Evolutionary conservation across 2,797 vertebrate species (phyloP).

Genomic region (Manis javanica): DNA sequence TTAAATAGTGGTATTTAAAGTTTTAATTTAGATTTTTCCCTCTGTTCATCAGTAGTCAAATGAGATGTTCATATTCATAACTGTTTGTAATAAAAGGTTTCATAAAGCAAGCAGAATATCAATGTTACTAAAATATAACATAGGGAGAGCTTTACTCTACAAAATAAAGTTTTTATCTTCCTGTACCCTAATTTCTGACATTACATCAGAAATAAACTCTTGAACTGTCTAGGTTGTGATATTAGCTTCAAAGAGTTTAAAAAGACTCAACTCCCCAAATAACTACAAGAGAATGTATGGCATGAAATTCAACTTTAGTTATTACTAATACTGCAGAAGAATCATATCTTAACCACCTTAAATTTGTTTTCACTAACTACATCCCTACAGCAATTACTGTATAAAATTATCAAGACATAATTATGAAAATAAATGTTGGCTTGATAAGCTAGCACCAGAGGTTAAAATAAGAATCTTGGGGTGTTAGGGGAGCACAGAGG

Average conservation of each 20-base stretch:
- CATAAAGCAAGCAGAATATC: slow-evolving; percentile 89
- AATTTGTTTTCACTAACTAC: slow-evolving; percentile 61
- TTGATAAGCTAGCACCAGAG: slow-evolving; percentile 50
- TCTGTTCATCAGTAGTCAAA: slow-evolving; percentile 90
- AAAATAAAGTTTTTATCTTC: slow-evolving; percentile 82
- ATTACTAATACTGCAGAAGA: slow-evolving; percentile 13
- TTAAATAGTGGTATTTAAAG: slow-evolving; percentile 99
- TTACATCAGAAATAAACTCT: slow-evolving; percentile 62
- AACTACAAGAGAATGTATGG: slow-evolving; percentile 17
- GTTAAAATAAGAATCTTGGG: slow-evolving; percentile 7
- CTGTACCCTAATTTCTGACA: slow-evolving; percentile 72
- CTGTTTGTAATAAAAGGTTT: slow-evolving; percentile 89
- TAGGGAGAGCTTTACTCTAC: slow-evolving; percentile 77
- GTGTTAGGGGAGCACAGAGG: not conserved
- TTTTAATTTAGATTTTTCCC: slow-evolving; percentile 98
- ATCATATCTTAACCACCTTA: slow-evolving; percentile 57
- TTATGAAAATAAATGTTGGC: slow-evolving; percentile 48
- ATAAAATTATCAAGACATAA: slow-evolving; percentile 49
- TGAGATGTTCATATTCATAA: slow-evolving; percentile 91
- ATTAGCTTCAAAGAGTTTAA: not conserved
- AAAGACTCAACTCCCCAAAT: slow-evolving; percentile 13
- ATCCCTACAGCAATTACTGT: slow-evolving; percentile 41
- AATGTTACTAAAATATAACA: slow-evolving; percentile 85
- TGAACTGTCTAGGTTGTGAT: slow-evolving; percentile 30
- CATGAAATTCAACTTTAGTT: slow-evolving; percentile 49